A percentile compares a stretch with the other conserved stretches of the same genome.
Evolutionary conservation across 2,888 invertebrate genomes (phyloP).

Genomic region (Mesodorylaimus sp.): DNA sequence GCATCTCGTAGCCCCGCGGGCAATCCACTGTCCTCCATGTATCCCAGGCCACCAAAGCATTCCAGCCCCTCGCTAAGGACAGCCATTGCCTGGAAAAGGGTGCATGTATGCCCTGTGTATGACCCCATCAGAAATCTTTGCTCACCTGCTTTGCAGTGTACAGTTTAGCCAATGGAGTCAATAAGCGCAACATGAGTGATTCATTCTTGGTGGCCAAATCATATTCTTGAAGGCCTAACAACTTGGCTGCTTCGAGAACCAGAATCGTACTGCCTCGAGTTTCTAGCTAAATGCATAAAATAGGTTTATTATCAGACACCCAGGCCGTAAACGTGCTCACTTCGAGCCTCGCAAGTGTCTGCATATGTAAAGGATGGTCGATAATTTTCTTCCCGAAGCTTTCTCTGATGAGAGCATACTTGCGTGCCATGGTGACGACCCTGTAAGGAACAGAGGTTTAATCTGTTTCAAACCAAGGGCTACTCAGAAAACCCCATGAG

Average conservation of each 20-base stretch:
- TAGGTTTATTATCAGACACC: background rate
- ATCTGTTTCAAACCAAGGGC: background rate
- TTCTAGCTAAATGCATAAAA: slow-evolving; percentile 28
- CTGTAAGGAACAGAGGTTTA: slow-evolving; percentile 29
- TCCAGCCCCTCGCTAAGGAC: slow-evolving; percentile 40
- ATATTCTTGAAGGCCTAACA: slow-evolving; percentile 36
- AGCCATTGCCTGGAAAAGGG: slow-evolving; percentile 29
- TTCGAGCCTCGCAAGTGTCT: slow-evolving; percentile 39
- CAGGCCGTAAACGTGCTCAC: too few species aligned
- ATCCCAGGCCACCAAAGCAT: slow-evolving; percentile 42
- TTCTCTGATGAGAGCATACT: slow-evolving; percentile 36
- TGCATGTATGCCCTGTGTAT: background rate
- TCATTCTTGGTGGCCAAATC: slow-evolving; percentile 31
- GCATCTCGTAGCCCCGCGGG: slow-evolving; percentile 39
- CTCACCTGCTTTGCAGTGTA: slow-evolving; percentile 39
- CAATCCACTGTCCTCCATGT: slow-evolving; percentile 42
- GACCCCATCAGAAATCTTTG: background rate
- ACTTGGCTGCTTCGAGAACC: slow-evolving; percentile 35
- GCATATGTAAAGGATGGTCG: slow-evolving; percentile 38
- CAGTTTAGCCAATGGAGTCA: slow-evolving; percentile 40
- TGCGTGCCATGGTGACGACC: slow-evolving; percentile 36
- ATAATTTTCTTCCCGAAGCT: slow-evolving; percentile 38
- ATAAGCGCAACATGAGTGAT: slow-evolving; percentile 33
- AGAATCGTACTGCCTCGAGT: slow-evolving; percentile 36
- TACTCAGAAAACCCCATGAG: slow-evolving; percentile 1